Evolutionary conservation across 2,888 invertebrate genomes (phyloP).

Genomic region (Alsophila aescularia): DNA sequence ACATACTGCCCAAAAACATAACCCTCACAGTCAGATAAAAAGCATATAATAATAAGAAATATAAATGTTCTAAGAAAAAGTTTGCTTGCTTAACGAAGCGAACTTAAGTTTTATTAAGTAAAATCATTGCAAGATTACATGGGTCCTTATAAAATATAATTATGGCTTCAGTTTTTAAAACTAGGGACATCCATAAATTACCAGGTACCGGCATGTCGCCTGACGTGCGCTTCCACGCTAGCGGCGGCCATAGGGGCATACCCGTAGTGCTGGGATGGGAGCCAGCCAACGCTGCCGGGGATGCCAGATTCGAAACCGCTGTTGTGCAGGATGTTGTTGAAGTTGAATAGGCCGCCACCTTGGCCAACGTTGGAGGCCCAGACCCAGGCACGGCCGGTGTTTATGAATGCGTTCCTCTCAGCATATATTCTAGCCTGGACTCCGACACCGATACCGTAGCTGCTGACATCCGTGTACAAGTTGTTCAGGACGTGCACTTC

Average conservation of each 20-base stretch:
- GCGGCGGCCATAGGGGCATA: constrained; percentile 4
- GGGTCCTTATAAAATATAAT: no score
- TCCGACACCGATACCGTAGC: constrained; percentile 26
- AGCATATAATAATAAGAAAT: no score
- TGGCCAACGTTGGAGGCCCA: constrained; percentile 6
- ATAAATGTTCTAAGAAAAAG: no score
- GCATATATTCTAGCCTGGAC: constrained; percentile 16
- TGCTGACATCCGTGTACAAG: constrained; percentile 22
- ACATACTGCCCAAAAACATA: no score
- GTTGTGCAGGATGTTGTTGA: background rate
- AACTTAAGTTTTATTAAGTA: no score
- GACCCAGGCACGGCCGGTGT: constrained; percentile 25
- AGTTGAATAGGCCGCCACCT: no score
- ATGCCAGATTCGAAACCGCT: constrained; percentile 11
- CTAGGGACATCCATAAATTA: no score
- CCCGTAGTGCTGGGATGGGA: constrained; percentile 1
- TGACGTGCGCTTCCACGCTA: constrained; percentile 19
- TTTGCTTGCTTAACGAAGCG: no score
- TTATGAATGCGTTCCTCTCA: constrained; percentile 28
- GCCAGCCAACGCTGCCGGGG: background rate
- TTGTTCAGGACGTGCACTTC: constrained; percentile 34
- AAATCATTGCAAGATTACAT: no score
- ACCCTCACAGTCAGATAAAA: no score
- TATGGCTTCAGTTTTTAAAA: no score
- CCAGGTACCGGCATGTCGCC: constrained; percentile 8